Conservation (phyloP, 2,888 invertebrate genomes). For the Acanthoscelides obtectus region DNA sequence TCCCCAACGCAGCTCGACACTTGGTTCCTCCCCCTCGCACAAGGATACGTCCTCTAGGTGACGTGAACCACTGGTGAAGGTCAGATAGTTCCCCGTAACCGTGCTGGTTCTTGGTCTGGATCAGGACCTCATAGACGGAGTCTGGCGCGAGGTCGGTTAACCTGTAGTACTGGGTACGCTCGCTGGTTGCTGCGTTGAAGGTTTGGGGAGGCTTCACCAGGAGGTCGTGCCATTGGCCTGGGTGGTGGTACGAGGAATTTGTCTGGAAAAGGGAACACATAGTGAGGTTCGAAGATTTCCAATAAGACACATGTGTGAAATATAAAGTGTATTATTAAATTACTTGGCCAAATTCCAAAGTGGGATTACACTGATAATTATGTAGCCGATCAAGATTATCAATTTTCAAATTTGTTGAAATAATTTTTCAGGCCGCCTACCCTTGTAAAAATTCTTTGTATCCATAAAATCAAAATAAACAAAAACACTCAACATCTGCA, state of each 20-base stretch:
- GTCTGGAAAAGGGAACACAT: slow-evolving; percentile 46
- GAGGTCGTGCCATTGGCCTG: slow-evolving; percentile 54
- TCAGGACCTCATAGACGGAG: slow-evolving; percentile 53
- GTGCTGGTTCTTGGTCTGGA: slow-evolving; percentile 55
- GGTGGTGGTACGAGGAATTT: slow-evolving; percentile 50
- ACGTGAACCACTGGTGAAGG: slow-evolving; percentile 52
- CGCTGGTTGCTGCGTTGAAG: slow-evolving; percentile 41
- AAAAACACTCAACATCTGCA: too few relatives aligned
- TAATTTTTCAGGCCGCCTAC: too few relatives aligned
- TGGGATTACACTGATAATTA: too few relatives aligned
- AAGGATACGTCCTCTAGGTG: slow-evolving; percentile 36
- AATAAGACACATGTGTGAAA: too few relatives aligned
- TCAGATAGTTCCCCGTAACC: slow-evolving; percentile 55
- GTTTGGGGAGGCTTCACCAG: slow-evolving; percentile 45
- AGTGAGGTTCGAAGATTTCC: too few relatives aligned
- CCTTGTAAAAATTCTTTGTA: too few relatives aligned
- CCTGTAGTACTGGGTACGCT: slow-evolving; percentile 47
- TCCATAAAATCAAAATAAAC: too few relatives aligned
- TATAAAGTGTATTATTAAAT: too few relatives aligned
- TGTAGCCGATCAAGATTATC: too few relatives aligned
- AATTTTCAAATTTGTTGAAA: too few relatives aligned
- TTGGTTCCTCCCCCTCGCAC: slow-evolving; percentile 18
- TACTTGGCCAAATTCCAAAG: too few relatives aligned
- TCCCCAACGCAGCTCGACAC: not conserved
- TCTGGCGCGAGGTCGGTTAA: slow-evolving; percentile 51